Base-by-base conservation (phyloP, 2,113 vertebrate species). In the Hemiprocne comata region DNA sequence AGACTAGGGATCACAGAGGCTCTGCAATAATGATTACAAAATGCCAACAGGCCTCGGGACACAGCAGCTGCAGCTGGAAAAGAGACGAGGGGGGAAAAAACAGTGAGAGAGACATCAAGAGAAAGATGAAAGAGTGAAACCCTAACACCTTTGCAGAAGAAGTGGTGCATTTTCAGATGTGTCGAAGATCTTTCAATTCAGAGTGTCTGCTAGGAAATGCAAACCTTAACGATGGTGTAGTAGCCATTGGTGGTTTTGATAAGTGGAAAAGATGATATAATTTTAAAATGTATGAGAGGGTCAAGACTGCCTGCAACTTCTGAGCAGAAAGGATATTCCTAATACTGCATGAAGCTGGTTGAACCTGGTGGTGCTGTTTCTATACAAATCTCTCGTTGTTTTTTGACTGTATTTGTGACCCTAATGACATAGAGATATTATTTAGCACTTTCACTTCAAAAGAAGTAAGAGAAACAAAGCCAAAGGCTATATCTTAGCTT, bases 371-470 rank as follows among this genome's bases (percentile, higher is more conserved):
- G 26, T 87, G 55, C 24, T 36, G 19, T 70, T 94, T 87, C 64
- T 81, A 13, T 77, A 33, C 1, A 31, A 42, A 80, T 61, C 26
- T 72, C 26, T 25, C 17, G 5, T 44, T 55, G 25, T 34, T 6
- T 65, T 51, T 81, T 81, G 36, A 42, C 74, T 36, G 13, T 42
- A 44, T 70, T 91, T 78, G 40, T 54, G 67, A 54, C 25, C 40
- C 58, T 34, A 60, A 18, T 33, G 31, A 29, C 26, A 53, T 50
- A 48, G 16, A 21, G 46, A 11, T 67, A 42, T 42, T 55, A 17
- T 62, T 85, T 31, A 60, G 16, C 23, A 48, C n/a, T 54, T 34
- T 62, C 44, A n/a, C 92, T 91, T 90, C 46, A 84, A 85, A 97
- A 93, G 20, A n/a, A 77, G n/a, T 48, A 42, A 77, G 61, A 84